Conservation (phyloP, 2,888 invertebrate genomes). For the Rhamphomyia laevipes region DNA sequence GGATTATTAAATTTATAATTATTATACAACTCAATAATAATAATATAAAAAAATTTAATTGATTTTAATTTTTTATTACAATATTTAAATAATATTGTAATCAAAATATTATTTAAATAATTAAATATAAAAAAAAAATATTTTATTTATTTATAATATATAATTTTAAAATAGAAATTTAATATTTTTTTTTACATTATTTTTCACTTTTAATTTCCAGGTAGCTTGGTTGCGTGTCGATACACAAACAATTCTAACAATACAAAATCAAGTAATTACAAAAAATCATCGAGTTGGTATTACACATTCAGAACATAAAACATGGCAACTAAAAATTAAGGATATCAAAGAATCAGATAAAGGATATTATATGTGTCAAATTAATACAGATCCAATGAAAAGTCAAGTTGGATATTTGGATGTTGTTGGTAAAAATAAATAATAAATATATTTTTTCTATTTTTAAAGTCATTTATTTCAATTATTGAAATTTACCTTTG, state of each 20-base stretch:
- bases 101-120: too few species aligned
- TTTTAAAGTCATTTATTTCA: too few species aligned
- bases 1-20: too few species aligned
- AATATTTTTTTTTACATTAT: conserved; percentile 1
- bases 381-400: conserved; percentile 40
- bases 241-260: conserved; percentile 80
- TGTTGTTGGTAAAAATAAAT: conserved; percentile 63
- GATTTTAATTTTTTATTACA: too few species aligned
- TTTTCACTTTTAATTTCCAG: conserved; percentile 19
- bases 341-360: conserved; percentile 68
- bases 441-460: background rate
- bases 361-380: conserved; percentile 53
- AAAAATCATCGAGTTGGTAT: conserved; percentile 78
- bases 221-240: conserved; percentile 44
- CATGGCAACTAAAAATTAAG: conserved; percentile 71
- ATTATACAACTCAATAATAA: too few species aligned
- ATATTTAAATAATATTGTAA: too few species aligned
- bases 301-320: conserved; percentile 63
- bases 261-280: conserved; percentile 79
- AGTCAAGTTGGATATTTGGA: conserved; percentile 75
- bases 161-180: background rate
- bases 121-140: too few species aligned
- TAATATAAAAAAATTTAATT: too few species aligned
- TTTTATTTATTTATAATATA: too few species aligned
- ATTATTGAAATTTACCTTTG: too few species aligned